phyloP scores from a whole-genome alignment of 2,113 vertebrate species.

The Salminus brasiliensis region DNA sequence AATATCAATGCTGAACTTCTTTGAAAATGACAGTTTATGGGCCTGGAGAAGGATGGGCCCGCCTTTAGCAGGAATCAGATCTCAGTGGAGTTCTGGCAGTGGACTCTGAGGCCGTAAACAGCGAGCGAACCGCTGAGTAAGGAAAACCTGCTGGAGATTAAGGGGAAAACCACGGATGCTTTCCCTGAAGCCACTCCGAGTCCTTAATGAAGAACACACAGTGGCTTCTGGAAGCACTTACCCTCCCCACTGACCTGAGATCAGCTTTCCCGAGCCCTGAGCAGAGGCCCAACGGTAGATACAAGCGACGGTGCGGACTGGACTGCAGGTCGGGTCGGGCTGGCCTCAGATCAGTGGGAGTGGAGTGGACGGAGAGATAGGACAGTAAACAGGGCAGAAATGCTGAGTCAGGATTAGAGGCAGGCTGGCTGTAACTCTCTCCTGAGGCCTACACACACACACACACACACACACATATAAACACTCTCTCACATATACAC shows the following conservation, averaged over 20 bases:
- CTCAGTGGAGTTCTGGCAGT: not conserved
- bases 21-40: not conserved
- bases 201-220: not conserved
- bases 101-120: not conserved
- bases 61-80: not conserved
- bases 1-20: no score
- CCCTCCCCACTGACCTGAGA: not conserved
- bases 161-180: not conserved
- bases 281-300: not conserved
- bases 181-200: constrained; percentile 6
- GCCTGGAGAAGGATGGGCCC: not conserved
- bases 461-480: constrained; percentile 5
- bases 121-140: not conserved
- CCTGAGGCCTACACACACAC: constrained; percentile 9
- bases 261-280: not conserved
- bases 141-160: constrained; percentile 2
- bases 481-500: constrained; percentile 7
- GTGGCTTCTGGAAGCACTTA: not conserved
- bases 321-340: not conserved
- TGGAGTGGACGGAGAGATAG: not conserved
- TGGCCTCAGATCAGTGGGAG: constrained; percentile 1
- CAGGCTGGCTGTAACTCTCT: not conserved
- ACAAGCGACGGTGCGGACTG: not conserved
- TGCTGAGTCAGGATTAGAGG: constrained; percentile 29
- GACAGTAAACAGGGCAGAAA: constrained; percentile 6